Percentiles rank a stretch among this genome's conserved stretches.
These are phyloP conservation scores for Parelbella ahira DNA, from an alignment of 2,888 invertebrate genomes.

Conservation along the genomic window DNA sequence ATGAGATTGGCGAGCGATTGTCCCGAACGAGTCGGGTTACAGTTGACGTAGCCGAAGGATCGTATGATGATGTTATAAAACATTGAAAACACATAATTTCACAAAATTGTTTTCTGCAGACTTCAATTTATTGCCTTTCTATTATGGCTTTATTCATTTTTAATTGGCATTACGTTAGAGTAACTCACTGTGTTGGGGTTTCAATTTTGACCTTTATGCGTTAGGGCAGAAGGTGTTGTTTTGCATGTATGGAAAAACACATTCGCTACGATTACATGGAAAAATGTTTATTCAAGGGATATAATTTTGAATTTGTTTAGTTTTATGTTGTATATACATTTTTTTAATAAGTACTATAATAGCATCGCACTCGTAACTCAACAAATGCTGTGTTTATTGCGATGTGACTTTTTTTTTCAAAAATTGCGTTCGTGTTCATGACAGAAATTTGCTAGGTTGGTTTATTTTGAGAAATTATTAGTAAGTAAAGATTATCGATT, in stretches of 20 bases:
- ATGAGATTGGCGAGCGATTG: no score
- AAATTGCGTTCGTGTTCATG: no score
- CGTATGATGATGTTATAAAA: neutral
- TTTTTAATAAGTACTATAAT: neutral
- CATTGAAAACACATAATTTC: constrained; percentile 25
- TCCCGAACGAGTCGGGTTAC: neutral
- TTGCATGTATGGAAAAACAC: neutral
- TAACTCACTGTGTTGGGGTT: neutral
- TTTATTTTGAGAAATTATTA: no score
- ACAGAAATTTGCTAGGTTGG: no score
- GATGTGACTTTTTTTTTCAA: no score
- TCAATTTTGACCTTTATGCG: neutral
- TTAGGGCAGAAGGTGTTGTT: neutral
- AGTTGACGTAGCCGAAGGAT: neutral
- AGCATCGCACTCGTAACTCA: neutral
- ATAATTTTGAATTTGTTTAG: constrained; percentile 7
- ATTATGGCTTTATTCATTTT: constrained; percentile 3
- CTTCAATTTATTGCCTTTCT: constrained; percentile 22
- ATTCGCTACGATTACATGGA: constrained; percentile 3
- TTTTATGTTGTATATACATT: neutral
- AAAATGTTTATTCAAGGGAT: constrained; percentile 4
- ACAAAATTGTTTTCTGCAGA: constrained; percentile 29
- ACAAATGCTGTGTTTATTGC: no score
- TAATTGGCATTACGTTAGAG: constrained; percentile 9
- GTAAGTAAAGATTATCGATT: no score